phyloP scores from a whole-genome alignment of 2,888 invertebrate species.

The Brachynemurus nebulosus region DNA sequence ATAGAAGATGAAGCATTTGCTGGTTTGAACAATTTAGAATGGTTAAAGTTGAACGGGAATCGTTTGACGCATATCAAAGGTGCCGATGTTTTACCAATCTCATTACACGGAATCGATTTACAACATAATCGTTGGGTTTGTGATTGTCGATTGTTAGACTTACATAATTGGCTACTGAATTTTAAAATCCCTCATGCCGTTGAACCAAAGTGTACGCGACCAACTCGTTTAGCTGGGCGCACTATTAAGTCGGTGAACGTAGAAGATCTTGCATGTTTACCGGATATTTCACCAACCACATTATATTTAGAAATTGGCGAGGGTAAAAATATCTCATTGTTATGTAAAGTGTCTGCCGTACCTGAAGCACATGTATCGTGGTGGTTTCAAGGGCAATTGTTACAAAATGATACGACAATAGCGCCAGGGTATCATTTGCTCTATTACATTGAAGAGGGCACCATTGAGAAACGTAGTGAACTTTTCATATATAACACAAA shows the following conservation, averaged over 20 bases:
- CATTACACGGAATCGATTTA: constrained; percentile 63
- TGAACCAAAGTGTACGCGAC: constrained; percentile 64
- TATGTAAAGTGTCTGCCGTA: constrained; percentile 66
- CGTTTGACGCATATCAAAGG: constrained; percentile 58
- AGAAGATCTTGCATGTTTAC: constrained; percentile 67
- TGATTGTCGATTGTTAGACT: constrained; percentile 65
- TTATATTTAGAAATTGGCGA: constrained; percentile 63
- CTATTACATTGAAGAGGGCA: constrained; percentile 58
- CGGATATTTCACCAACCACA: constrained; percentile 61
- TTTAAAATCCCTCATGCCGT: constrained; percentile 64
- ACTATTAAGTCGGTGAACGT: constrained; percentile 51
- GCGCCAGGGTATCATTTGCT: constrained; percentile 51
- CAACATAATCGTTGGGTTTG: constrained; percentile 84
- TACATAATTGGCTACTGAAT: constrained; percentile 64
- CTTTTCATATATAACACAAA: constrained; percentile 65
- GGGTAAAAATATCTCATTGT: constrained; percentile 67
- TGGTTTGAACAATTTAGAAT: constrained; percentile 67
- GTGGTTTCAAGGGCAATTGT: constrained; percentile 69
- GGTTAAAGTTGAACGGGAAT: constrained; percentile 74
- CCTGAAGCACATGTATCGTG: constrained; percentile 72
- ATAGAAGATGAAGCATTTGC: constrained; percentile 71
- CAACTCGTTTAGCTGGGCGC: constrained; percentile 49
- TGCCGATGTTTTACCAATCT: constrained; percentile 55
- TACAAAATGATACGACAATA: constrained; percentile 59
- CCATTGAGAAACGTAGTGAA: constrained; percentile 61